Base-by-base conservation (phyloP, 2,797 vertebrate genomes). In the Dicrostonyx torquatus region DNA sequence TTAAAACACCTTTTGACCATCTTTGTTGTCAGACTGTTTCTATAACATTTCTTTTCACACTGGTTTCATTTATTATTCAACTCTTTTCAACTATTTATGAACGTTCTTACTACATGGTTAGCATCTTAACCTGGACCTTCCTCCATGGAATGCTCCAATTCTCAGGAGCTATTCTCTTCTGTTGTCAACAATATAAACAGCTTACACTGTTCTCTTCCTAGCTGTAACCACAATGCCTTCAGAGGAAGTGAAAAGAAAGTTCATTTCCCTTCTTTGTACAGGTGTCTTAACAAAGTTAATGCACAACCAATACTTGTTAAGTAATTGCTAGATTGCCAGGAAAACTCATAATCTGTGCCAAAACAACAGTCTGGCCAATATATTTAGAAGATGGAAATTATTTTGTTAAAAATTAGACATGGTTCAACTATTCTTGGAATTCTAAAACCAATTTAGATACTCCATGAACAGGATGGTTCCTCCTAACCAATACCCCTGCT, bases 231-330 rank as follows among this genome's bases (percentile, higher is more conserved):
- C 40, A 79, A 94, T 68, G 4, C 53, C 22, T 90, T 62, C 64
- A 76, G 86, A 90, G 83, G 40, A 55, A 95, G 20, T 22, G 55
- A 22, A 58, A 58, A 58, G 55, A 22, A 58, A 58, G 55, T 79
- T 94, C 79, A 75, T 79, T 93, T 89, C 70, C 60, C 7, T 89
- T 95, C 60, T 93, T 83, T 93, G n/a, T 78, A 90, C 40, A 90
- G 53, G 45, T 88, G 62, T 93, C 48, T 70, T 89, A 77, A 92
- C 45, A 95, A 94, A 90, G 82, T 79, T 92, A 43, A 92, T 87
- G 37, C 87, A 31, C 86, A 85, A 60, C 34, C 43, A 75, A 86
- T 50, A 75, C 78, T 68, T 97, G 29, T 82, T 91, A 96, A 90
- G 80, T 93, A 60, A 48, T 64, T 75, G 72, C 9, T 66, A 87